Base-by-base conservation (phyloP, 2,888 invertebrate species). In the Chloroclysta siterata region DNA sequence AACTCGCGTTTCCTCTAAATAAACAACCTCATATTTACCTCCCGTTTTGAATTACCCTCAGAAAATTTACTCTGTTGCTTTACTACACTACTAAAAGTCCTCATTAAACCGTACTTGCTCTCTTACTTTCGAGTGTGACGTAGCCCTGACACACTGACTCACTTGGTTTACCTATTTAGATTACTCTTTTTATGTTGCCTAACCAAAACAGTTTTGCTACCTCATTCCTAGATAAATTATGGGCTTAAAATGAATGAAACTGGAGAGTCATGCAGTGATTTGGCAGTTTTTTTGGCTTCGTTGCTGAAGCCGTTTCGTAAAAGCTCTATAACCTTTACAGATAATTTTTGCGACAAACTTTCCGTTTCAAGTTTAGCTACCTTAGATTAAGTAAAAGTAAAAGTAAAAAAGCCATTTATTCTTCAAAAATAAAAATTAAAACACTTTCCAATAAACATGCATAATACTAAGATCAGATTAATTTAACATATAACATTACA, bases 141-240 rank as follows among this genome's bases (percentile, higher is more conserved):
- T 74, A 82, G 78, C 88, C 87, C 77, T 88, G 88, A 88, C 86
- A 87, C 64, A 88, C 83, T 87, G 79, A 77, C 82, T 82, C 71
- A 69, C 54, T 72, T 69, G 39, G 41, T 56, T 56, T 50, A 29
- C 33, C 29, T 61, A 51, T 50, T 54, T 46, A 44, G 36, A 42
- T 13, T 39, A 47, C 39, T 53, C 58, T n/a, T 44, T 11, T 46
- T 17, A 46, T 56, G n/a, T 15, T 15, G 11, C 47, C 22, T 10
- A 22, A 51, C n/a, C 6, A 28, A 48, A 48, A n/a, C 48, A 47
- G 22, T 17, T 22, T 11, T 15, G 22, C 17, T 28, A 13, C 48
- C n/a, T 28, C 22, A 22, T 22, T 28, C 48, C 11, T 14, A 47
- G n/a, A 28, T 1, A 22, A 11, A 4, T 22, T 11, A 28, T 17